Conservation (phyloP, 2,113 vertebrate species). For the Mastomys coucha region DNA sequence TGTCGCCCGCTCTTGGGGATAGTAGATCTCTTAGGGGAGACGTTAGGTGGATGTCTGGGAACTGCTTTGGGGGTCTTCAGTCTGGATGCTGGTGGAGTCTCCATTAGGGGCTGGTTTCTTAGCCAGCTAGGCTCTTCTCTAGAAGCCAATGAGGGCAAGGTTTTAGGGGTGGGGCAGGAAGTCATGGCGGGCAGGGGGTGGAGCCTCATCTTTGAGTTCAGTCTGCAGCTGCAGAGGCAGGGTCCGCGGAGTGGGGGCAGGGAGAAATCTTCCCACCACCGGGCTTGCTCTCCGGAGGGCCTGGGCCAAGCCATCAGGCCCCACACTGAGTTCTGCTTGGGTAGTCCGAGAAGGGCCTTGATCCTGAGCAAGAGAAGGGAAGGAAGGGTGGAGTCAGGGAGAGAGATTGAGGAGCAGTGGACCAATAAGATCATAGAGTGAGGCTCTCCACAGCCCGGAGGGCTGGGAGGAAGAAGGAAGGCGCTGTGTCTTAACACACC, state of each 20-base stretch:
- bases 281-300: background rate
- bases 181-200: background rate
- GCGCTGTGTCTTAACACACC: fast-evolving
- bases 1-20: background rate
- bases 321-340: background rate
- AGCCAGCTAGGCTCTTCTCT: background rate
- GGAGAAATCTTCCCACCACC: background rate
- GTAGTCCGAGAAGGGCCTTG: background rate
- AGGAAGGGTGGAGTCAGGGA: background rate
- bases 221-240: background rate
- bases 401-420: no score
- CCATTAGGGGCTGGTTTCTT: background rate
- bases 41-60: no score
- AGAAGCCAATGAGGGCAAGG: background rate
- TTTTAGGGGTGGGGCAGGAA: background rate
- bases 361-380: background rate
- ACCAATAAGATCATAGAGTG: background rate
- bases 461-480: background rate
- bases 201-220: background rate
- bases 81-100: background rate
- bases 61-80: background rate
- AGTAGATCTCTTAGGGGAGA: background rate
- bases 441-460: background rate
- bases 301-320: background rate
- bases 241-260: background rate